Evolutionary conservation across 2,113 vertebrate species (phyloP).

Genomic region (Microtus richardsoni): DNA sequence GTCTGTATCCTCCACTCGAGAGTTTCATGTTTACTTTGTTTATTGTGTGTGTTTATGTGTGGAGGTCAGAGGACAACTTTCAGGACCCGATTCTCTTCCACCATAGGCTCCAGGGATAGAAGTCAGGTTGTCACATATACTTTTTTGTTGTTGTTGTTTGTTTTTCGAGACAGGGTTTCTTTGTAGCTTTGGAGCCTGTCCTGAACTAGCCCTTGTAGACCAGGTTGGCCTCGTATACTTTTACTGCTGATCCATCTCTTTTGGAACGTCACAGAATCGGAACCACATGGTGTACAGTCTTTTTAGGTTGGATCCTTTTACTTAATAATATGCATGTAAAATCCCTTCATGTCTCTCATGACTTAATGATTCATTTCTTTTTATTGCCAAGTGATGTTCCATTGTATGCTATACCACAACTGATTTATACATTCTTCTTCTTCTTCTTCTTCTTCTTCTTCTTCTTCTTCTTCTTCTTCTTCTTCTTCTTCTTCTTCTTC

Average conservation of each 20-base stretch:
- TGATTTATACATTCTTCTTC: neutral
- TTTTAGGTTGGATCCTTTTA: neutral
- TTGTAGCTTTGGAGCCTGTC: no score
- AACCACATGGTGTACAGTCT: neutral
- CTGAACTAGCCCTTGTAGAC: no score
- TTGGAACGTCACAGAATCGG: neutral
- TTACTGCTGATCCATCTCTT: neutral
- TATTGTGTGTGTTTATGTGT: neutral
- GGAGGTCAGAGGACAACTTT: neutral
- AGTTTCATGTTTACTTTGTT: neutral
- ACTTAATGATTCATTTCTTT: neutral
- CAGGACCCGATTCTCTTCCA: neutral
- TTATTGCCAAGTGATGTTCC: constrained; percentile 1
- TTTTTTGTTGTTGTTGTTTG: no score
- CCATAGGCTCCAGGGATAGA: neutral
- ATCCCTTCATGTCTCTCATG: neutral
- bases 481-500: neutral
- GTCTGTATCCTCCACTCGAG: neutral
- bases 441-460: neutral
- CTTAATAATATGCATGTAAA: neutral
- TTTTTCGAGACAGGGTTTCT: no score
- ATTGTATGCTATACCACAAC: neutral
- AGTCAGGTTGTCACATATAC: neutral
- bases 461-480: neutral
- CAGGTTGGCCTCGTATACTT: neutral